These are phyloP conservation scores for Petrophora chlorosata DNA, from an alignment of 2,888 invertebrate genomes.

Conservation along the genomic window DNA sequence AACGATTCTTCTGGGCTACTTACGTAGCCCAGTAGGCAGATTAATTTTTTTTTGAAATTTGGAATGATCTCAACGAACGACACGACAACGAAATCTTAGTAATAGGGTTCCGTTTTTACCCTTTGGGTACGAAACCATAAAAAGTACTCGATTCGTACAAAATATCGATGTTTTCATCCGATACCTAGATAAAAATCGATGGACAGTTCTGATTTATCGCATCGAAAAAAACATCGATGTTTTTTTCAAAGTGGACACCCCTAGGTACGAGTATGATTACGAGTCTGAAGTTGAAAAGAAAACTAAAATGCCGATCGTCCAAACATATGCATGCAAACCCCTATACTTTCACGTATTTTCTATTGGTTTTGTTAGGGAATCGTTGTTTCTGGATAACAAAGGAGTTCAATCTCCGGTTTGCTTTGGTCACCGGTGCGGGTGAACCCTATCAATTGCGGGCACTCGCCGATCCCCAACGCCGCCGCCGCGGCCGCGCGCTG, in stretches of 20 bases:
- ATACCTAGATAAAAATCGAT: not conserved
- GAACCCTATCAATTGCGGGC: conserved; percentile 2
- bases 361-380: not conserved
- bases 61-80: too few relatives aligned
- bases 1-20: too few relatives aligned
- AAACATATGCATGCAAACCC: too few relatives aligned
- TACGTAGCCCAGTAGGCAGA: too few relatives aligned
- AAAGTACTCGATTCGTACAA: not conserved
- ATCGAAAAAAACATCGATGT: not conserved
- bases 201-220: not conserved
- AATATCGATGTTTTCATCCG: not conserved
- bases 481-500: too few relatives aligned
- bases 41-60: too few relatives aligned
- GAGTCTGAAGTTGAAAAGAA: too few relatives aligned
- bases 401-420: conserved; percentile 3
- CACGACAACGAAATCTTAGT: not conserved
- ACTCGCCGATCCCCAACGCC: conserved; percentile 6
- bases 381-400: conserved; percentile 5
- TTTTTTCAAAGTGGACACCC: not conserved
- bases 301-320: too few relatives aligned
- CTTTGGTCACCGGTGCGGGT: not conserved
- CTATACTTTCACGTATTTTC: not conserved
- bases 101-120: not conserved
- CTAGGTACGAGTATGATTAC: not conserved
- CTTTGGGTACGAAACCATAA: not conserved